phyloP scores from a whole-genome alignment of 2,113 vertebrate genomes.

The Mungos mungo region DNA sequence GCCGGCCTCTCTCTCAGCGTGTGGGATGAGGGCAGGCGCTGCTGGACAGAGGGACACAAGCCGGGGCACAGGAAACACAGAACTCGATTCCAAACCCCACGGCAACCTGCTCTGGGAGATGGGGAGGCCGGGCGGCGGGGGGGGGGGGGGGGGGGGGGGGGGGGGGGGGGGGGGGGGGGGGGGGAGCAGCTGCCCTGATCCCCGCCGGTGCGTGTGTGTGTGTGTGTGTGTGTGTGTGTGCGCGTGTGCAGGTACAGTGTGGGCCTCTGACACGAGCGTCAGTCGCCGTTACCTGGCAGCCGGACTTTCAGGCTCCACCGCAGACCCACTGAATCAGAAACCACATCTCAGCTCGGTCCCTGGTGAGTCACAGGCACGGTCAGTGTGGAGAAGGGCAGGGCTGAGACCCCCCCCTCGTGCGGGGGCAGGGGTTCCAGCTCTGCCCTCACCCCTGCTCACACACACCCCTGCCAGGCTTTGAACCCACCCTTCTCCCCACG shows the following conservation, averaged over 20 bases:
- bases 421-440: neutral
- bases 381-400: neutral
- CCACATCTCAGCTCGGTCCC: neutral
- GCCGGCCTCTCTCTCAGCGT: neutral
- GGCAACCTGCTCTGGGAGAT: neutral
- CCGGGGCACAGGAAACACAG: neutral
- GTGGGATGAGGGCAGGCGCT: neutral
- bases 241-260: neutral
- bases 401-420: neutral
- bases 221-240: neutral
- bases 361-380: neutral
- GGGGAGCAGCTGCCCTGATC: neutral
- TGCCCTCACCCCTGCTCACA: too few relatives aligned
- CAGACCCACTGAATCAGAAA: constrained; percentile 1
- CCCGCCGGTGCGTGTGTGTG: neutral
- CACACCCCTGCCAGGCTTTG: neutral
- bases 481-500: neutral
- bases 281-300: neutral
- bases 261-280: neutral
- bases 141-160: too few relatives aligned
- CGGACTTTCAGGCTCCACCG: constrained; percentile 22
- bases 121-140: too few relatives aligned
- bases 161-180: too few relatives aligned
- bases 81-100: neutral
- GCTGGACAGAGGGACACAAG: constrained; percentile 15